Conservation (phyloP, 1,140 invertebrate genomes). For the Oreohelix idahoensis region DNA sequence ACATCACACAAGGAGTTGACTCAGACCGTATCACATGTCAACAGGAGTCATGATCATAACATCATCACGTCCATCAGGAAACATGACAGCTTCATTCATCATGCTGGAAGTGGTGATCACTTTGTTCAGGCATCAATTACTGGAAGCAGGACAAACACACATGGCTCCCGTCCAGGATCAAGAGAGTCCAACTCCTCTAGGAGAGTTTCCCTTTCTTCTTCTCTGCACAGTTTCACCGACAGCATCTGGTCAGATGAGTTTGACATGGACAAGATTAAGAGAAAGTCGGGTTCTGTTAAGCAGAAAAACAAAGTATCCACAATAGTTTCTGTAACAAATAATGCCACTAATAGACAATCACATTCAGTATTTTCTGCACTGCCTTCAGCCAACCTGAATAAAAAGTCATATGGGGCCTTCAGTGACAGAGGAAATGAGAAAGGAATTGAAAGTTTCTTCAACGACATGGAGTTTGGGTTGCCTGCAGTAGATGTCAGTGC, state of each 20-base stretch:
- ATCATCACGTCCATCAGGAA: neutral
- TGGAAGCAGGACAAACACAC: neutral
- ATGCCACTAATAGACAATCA: neutral
- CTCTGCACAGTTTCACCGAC: conserved; percentile 64
- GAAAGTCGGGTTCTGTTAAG: neutral
- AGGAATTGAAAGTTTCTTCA: conserved; percentile 59
- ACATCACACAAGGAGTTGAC: conserved; percentile 19
- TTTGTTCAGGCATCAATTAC: conserved; percentile 34
- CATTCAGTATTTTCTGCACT: conserved; percentile 20
- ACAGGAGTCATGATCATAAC: neutral
- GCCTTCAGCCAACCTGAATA: neutral
- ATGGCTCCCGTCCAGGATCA: conserved; percentile 48
- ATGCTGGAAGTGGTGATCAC: neutral
- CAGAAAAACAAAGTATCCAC: conserved; percentile 23
- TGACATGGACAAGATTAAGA: conserved; percentile 41
- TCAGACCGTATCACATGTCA: neutral
- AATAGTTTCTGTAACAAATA: conserved; percentile 24
- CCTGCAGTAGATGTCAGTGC: conserved; percentile 62
- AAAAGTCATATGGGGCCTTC: neutral
- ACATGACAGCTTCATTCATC: neutral
- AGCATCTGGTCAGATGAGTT: conserved; percentile 68
- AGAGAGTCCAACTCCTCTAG: conserved; percentile 43
- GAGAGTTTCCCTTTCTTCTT: conserved; percentile 57
- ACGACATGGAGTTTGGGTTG: conserved; percentile 65
- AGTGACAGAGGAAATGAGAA: neutral